Evolutionary conservation across 2,113 vertebrate species (phyloP).

Genomic region (Saccopteryx leptura): DNA sequence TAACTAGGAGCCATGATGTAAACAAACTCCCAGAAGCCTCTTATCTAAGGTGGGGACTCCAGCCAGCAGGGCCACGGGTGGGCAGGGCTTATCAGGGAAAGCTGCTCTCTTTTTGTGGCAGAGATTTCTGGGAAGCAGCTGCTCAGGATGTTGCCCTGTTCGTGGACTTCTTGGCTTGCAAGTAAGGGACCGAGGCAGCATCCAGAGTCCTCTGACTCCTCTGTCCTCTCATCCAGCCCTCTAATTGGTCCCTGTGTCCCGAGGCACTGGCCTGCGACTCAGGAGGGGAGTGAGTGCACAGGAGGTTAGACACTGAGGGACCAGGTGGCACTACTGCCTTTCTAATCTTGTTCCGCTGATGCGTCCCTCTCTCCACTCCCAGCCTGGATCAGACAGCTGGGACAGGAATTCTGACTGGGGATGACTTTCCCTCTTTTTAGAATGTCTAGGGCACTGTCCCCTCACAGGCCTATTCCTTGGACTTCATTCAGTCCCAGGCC

Average conservation of each 20-base stretch:
- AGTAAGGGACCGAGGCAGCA: not conserved
- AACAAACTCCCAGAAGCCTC: constrained; percentile 4
- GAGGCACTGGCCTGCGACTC: not conserved
- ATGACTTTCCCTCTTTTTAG: not conserved
- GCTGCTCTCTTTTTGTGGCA: not conserved
- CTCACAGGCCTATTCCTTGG: not conserved
- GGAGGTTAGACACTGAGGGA: not conserved
- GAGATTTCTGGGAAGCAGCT: constrained; percentile 26
- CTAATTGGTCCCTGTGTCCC: not conserved
- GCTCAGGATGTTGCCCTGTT: not conserved
- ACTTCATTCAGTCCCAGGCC: not conserved
- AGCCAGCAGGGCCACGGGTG: not conserved
- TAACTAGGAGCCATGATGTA: not conserved
- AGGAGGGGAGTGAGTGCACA: not conserved
- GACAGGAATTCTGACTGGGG: not conserved
- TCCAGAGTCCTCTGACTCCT: not conserved
- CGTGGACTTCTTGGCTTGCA: not conserved
- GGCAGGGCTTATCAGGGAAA: not conserved
- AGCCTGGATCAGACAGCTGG: not conserved
- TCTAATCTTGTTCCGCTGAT: not conserved
- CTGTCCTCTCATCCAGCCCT: not conserved
- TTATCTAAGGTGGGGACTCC: not conserved
- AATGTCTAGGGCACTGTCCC: not conserved
- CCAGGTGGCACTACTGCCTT: not conserved
- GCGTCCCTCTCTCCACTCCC: not conserved